Evolutionary conservation across 2,113 vertebrate genomes (phyloP).

Genomic region (Psilopogon haemacephalus): DNA sequence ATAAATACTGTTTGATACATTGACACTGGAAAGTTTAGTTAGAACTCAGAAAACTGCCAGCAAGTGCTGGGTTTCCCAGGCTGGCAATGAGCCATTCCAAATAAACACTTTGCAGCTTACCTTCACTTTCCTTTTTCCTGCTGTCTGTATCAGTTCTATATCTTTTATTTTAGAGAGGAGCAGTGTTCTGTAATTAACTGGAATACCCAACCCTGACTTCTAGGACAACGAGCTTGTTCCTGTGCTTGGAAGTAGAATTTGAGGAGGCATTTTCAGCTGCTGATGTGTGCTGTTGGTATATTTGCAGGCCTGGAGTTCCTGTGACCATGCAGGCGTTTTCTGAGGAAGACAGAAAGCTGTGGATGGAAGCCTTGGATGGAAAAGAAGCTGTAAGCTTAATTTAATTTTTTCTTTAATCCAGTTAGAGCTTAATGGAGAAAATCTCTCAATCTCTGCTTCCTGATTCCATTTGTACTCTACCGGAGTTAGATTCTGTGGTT

Average conservation of each 20-base stretch:
- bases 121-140: background rate
- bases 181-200: background rate
- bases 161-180: background rate
- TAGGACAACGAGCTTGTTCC: background rate
- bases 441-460: background rate
- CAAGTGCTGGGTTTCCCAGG: background rate
- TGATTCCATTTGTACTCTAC: background rate
- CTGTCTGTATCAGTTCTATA: background rate
- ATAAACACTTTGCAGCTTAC: background rate
- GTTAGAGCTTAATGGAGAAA: background rate
- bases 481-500: background rate
- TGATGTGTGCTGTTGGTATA: background rate
- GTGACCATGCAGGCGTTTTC: slow-evolving; percentile 92
- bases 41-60: background rate
- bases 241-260: background rate
- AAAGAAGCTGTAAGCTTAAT: slow-evolving; percentile 88
- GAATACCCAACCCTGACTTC: background rate
- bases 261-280: background rate
- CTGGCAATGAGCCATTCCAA: background rate
- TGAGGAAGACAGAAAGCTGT: slow-evolving; percentile 90
- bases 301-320: slow-evolving; percentile 83
- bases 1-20: background rate
- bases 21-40: background rate
- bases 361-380: slow-evolving; percentile 95
- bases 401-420: background rate